Conservation (phyloP, 2,113 vertebrate genomes). For the Ammodytes marinus region DNA sequence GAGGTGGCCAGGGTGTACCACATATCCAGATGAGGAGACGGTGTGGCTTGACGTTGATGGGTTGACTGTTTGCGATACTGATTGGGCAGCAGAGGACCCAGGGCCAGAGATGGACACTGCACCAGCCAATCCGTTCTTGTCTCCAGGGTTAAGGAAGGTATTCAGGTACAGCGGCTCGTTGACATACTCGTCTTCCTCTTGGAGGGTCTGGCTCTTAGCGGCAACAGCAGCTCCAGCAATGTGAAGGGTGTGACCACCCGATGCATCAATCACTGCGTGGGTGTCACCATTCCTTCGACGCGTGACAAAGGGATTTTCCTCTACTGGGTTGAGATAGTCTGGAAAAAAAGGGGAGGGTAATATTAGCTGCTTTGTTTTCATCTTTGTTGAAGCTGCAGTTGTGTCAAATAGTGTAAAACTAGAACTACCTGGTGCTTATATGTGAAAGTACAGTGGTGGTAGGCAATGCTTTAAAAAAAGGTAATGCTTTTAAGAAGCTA, state of each 20-base stretch:
- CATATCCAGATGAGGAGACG: constrained; percentile 74
- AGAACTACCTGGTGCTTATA: too few species aligned
- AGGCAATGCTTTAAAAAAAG: too few species aligned
- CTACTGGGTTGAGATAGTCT: constrained; percentile 95
- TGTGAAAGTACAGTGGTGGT: too few species aligned
- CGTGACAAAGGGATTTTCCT: constrained; percentile 97
- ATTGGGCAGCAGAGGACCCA: constrained; percentile 59
- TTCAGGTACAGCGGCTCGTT: constrained; percentile 98
- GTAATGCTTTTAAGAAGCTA: too few species aligned
- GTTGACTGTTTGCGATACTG: constrained; percentile 74
- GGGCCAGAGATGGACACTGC: constrained; percentile 69
- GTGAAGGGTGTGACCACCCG: constrained; percentile 87
- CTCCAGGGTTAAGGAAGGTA: constrained; percentile 90
- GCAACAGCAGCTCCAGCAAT: constrained; percentile 68
- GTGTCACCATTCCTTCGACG: constrained; percentile 94
- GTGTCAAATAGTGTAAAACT: too few species aligned
- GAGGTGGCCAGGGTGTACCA: constrained; percentile 73
- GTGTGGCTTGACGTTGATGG: constrained; percentile 74
- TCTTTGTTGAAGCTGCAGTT: background rate
- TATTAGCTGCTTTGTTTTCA: constrained; percentile 3
- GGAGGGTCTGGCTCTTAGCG: constrained; percentile 83
- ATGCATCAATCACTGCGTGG: constrained; percentile 91
- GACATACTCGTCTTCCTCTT: constrained; percentile 92
- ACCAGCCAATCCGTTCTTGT: constrained; percentile 86
- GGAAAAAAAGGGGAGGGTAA: constrained; percentile 7